A percentile compares a stretch with the other conserved stretches of the same genome.
These are phyloP conservation scores for Oscheius sp. DNA, from an alignment of 2,888 invertebrate genomes.

Conservation along the genomic window DNA sequence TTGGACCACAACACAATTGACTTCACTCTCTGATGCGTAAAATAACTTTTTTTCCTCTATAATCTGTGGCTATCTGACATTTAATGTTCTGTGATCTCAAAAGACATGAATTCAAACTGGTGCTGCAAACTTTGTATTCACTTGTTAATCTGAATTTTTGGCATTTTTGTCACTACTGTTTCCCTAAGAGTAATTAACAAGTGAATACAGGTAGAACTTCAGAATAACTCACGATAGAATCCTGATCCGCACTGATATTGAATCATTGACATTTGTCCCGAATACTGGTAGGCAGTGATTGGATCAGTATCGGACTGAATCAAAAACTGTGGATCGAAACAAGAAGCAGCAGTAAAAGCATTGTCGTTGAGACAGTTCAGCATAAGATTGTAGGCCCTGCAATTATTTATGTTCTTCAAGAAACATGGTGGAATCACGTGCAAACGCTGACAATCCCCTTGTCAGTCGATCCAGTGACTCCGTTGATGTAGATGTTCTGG, in stretches of 20 bases:
- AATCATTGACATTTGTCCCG: slow-evolving; percentile 52
- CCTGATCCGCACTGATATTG: slow-evolving; percentile 59
- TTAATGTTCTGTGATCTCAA: no score
- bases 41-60: no score
- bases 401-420: background rate
- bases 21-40: no score
- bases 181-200: no score
- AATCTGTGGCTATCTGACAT: no score
- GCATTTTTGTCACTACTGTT: no score
- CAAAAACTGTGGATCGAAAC: slow-evolving; percentile 46
- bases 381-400: slow-evolving; percentile 52
- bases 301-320: slow-evolving; percentile 36
- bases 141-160: no score
- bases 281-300: slow-evolving; percentile 51
- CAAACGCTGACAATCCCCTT: slow-evolving; percentile 52
- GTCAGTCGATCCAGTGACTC: slow-evolving; percentile 31
- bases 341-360: slow-evolving; percentile 45
- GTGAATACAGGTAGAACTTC: no score
- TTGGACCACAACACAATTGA: no score
- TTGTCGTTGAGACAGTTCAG: slow-evolving; percentile 46
- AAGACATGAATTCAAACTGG: no score
- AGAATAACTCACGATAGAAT: slow-evolving; percentile 46
- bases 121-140: no score
- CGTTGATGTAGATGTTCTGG: slow-evolving; percentile 54
- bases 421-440: slow-evolving; percentile 38